phyloP scores from a whole-genome alignment of 2,113 vertebrate genomes.

The Oreochromis aureus region DNA sequence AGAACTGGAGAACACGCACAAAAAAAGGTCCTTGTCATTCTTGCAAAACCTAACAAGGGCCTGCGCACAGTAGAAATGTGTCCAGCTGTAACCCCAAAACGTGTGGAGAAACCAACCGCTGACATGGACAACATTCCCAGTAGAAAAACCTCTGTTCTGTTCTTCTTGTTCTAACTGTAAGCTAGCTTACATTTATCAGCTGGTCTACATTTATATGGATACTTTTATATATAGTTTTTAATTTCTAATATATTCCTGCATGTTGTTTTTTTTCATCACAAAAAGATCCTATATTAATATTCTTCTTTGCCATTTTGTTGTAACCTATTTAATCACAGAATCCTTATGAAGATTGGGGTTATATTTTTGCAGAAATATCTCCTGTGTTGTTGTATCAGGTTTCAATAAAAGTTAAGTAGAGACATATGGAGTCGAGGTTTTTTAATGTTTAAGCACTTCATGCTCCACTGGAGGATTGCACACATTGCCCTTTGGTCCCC shows the following conservation, averaged over 20 bases:
- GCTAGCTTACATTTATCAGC: not conserved
- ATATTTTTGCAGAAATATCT: constrained; percentile 65
- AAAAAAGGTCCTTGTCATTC: not conserved
- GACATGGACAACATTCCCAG: not conserved
- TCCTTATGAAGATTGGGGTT: constrained; percentile 44
- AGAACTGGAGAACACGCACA: not conserved
- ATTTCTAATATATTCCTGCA: constrained; percentile 62
- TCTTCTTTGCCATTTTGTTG: constrained; percentile 31
- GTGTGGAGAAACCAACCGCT: not conserved
- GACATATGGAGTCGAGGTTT: not conserved
- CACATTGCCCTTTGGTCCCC: not conserved
- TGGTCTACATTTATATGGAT: not conserved
- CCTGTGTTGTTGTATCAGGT: constrained; percentile 43
- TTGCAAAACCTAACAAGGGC: not conserved
- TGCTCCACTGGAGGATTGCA: not conserved
- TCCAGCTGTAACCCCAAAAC: not conserved
- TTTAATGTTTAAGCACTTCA: not conserved
- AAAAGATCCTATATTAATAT: constrained; percentile 23
- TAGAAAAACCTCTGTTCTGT: not conserved
- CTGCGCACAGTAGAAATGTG: not conserved
- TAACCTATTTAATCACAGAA: constrained; percentile 63
- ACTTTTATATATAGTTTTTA: constrained; percentile 31
- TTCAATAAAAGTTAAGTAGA: constrained; percentile 44
- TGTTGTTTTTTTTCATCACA: constrained; percentile 6
- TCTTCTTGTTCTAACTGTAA: constrained; percentile 22